phyloP scores from a whole-genome alignment of 2,113 vertebrate genomes.

The Dissostichus mawsoni region DNA sequence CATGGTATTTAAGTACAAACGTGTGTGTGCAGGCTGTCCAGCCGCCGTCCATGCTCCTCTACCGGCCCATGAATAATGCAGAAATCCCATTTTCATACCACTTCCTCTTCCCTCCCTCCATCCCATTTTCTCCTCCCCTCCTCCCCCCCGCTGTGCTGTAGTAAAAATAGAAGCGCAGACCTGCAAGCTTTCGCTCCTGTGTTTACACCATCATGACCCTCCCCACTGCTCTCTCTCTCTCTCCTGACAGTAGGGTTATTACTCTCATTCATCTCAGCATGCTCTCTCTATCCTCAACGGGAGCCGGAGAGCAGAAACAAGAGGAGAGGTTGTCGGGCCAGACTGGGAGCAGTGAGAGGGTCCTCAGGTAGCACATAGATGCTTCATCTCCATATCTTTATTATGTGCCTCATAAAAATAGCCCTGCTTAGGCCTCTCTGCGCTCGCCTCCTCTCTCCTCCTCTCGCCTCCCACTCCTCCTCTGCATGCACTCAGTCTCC shows the following conservation, averaged over 20 bases:
- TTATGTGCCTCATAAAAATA: slow-evolving; percentile 78
- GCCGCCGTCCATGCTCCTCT: slow-evolving; percentile 51
- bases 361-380: slow-evolving; percentile 71
- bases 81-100: slow-evolving; percentile 69
- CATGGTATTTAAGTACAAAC: slow-evolving; percentile 10
- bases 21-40: slow-evolving; percentile 45
- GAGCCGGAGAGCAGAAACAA: slow-evolving; percentile 53
- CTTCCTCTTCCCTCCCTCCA: slow-evolving; percentile 59
- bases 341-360: slow-evolving; percentile 63
- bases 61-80: slow-evolving; percentile 73
- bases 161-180: slow-evolving; percentile 78
- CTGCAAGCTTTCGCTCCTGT: slow-evolving; percentile 74
- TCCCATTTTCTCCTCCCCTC: slow-evolving; percentile 38
- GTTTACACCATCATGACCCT: slow-evolving; percentile 74
- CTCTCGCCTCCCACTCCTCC: slow-evolving; percentile 62
- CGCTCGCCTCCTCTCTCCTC: slow-evolving; percentile 38
- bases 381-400: slow-evolving; percentile 75
- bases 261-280: slow-evolving; percentile 74
- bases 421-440: slow-evolving; percentile 43
- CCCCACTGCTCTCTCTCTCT: slow-evolving; percentile 44
- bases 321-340: slow-evolving; percentile 56
- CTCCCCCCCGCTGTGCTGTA: slow-evolving; percentile 32
- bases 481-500: slow-evolving; percentile 57
- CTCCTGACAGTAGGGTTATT: slow-evolving; percentile 74
- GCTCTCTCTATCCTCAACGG: slow-evolving; percentile 57